Evolutionary conservation across 1,140 invertebrate species (phyloP), one percentile per base, ranked within the genome.

Genomic region (Leptopilina boulardi): DNA sequence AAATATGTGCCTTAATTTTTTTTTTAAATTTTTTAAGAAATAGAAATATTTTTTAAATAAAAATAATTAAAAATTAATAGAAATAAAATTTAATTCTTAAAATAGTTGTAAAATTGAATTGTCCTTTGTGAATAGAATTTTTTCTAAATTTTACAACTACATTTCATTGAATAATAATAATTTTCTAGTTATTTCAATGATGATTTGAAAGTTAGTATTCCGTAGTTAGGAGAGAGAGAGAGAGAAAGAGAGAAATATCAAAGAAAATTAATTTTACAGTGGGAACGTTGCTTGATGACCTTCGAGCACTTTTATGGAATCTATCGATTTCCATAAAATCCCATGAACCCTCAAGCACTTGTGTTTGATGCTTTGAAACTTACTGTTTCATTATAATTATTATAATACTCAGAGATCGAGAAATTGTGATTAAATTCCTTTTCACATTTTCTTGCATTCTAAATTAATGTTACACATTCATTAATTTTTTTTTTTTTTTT

Each of bases 281-380:
- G 56, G 56, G 56, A 59, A 59, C 54, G 10, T 47, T 23, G 56
- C 23, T 10, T 66, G 59, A 66, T 66, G 59, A 66, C 59, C 26
- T 66, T 30, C 23, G 59, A 66, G 15, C 23, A 66, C 59, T 66
- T 30, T 13, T 66, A 66, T 66, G 59, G 59, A 66, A 30, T 66
- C 59, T 30, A 66, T 66, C 26, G 26, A 66, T 66, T 30, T 66
- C 59, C 59, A 66, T 66, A 66, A 30, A 66, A 66, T 66, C 59
- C 13, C 59, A 66, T 66, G 59, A 66, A 34, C 23, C 26, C 26
- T 13, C n/a, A 30, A 66, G 26, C 13, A 13, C 13, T 13, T 13
- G 30, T 30, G 3, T 0, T 15, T 66, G 23, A 2, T 66, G 11
- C 4, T 66, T 66, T 66, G 11, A 30, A 30, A 66, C 11, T 66